Conservation (phyloP, 2,888 invertebrate species). For the Xestia sexstrigata region DNA sequence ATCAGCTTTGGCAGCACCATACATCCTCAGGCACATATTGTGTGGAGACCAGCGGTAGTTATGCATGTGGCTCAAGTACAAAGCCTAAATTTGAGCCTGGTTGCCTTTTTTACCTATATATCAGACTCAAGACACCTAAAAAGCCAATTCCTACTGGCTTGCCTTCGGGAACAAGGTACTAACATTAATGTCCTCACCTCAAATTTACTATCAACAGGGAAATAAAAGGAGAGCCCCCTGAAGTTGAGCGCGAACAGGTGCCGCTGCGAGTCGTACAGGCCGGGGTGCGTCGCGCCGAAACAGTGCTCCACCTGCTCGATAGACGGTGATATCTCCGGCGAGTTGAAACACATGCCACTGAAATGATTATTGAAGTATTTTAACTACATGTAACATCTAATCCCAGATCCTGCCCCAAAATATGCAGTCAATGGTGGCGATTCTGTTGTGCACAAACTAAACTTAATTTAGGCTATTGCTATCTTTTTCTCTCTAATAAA, state of each 20-base stretch:
- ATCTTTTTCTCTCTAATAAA: too few relatives aligned
- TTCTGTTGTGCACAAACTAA: too few relatives aligned
- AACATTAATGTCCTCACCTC: conserved; percentile 86
- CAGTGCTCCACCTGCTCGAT: conserved; percentile 99
- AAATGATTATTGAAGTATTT: conserved; percentile 25
- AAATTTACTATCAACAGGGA: conserved; percentile 98
- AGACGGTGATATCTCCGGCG: conserved; percentile 98
- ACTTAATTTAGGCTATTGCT: too few relatives aligned
- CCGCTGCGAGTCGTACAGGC: conserved; percentile 98
- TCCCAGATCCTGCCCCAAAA: too few relatives aligned
- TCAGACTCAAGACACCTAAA: too few relatives aligned
- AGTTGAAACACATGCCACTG: conserved; percentile 96
- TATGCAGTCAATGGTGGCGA: too few relatives aligned
- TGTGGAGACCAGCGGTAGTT: background rate
- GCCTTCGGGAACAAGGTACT: too few relatives aligned
- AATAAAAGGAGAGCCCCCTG: conserved; percentile 98
- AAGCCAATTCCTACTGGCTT: too few relatives aligned
- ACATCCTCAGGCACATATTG: background rate
- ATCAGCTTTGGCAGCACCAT: too few relatives aligned
- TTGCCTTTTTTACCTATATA: background rate
- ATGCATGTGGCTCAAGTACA: background rate
- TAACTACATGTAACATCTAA: background rate
- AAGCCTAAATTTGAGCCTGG: background rate
- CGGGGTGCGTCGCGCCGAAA: conserved; percentile 99
- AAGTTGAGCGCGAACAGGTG: conserved; percentile 99